Base-by-base conservation (phyloP, 92 coral and sea anemone species). In the Zoanthus sociatus region DNA sequence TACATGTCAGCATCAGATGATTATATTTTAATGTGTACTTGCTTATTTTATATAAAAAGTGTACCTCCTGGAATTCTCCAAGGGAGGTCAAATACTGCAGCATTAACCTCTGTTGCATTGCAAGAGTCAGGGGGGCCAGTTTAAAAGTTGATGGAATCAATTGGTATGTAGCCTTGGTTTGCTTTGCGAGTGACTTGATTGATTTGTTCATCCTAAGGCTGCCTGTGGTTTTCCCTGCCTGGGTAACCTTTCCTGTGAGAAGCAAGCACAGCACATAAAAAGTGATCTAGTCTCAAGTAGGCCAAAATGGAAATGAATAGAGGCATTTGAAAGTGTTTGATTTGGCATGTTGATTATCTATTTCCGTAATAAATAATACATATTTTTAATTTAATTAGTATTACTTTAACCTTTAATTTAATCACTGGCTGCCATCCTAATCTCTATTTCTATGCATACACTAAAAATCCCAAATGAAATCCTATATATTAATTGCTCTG, bases 1-100 rank as follows among this genome's bases (percentile, higher is more conserved):
- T 37, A 4, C 42, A 37, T 0, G 42, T 37, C 42, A 37, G 42
- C 42, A 4, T 37, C 42, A 2, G 42, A 37, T 37, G 26, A 20
- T 16, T 16, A 21, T 32, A 3, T 6, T 76, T 8, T 13, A 47
- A 3, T 7, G 55, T 1, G 1, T 37, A 50, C 10, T 9, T 3
- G 12, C 55, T 3, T 3, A 58, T 4, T 58, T 58, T 13, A 13
- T 6, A 63, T 3, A 6, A 17, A 16, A 63, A n/a, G 9, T 3
- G 10, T 87, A 97, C 99, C 98, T 97, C 98, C 84, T 97, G 99
- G 79, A 95, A 97, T 86, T 97, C 99, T 30, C 99, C 99, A 61
- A 97, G 90, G 32, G 99, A 98, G 13, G 95, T 93, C 73, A 97
- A 90, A 67, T 95, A 97, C 71, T 94, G 92, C 26, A 97, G 70